Conservation (phyloP, 2,888 invertebrate species). For the Ophion ellenae region DNA sequence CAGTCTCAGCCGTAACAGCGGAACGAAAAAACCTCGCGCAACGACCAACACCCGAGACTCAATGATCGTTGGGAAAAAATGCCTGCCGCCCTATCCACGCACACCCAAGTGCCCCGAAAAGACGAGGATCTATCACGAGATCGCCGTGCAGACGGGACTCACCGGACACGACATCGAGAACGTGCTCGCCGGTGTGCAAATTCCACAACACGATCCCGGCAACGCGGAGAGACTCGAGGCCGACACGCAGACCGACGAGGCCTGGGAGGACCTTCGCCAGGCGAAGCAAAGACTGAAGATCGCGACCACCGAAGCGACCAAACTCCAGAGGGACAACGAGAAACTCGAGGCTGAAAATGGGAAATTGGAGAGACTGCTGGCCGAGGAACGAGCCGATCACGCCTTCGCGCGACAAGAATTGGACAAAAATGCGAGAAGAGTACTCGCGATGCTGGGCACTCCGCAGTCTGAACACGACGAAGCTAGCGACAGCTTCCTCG, state of each 20-base stretch:
- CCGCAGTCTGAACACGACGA: conserved; percentile 83
- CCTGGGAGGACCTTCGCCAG: conserved; percentile 87
- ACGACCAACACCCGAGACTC: conserved; percentile 73
- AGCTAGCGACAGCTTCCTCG: conserved; percentile 89
- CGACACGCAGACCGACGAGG: conserved; percentile 88
- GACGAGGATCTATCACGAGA: conserved; percentile 93
- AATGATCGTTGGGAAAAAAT: conserved; percentile 78
- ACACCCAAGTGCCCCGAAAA: conserved; percentile 78
- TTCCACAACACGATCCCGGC: conserved; percentile 79
- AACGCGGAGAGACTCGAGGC: conserved; percentile 85
- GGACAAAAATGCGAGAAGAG: conserved; percentile 89
- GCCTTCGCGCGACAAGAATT: conserved; percentile 90
- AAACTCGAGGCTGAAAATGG: conserved; percentile 86
- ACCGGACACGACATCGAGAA: conserved; percentile 90
- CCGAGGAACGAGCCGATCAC: conserved; percentile 89
- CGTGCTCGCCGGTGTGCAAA: conserved; percentile 87
- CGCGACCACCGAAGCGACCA: conserved; percentile 84
- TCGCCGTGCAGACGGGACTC: conserved; percentile 90
- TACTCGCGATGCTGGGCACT: conserved; percentile 86
- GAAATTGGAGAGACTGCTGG: conserved; percentile 87
- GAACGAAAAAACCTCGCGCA: conserved; percentile 70
- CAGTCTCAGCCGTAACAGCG: conserved; percentile 81
- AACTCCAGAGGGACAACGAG: conserved; percentile 84
- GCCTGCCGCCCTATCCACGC: conserved; percentile 84
- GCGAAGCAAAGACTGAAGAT: conserved; percentile 86